Conservation (phyloP, 2,888 invertebrate species). For the Litoditis marina region DNA sequence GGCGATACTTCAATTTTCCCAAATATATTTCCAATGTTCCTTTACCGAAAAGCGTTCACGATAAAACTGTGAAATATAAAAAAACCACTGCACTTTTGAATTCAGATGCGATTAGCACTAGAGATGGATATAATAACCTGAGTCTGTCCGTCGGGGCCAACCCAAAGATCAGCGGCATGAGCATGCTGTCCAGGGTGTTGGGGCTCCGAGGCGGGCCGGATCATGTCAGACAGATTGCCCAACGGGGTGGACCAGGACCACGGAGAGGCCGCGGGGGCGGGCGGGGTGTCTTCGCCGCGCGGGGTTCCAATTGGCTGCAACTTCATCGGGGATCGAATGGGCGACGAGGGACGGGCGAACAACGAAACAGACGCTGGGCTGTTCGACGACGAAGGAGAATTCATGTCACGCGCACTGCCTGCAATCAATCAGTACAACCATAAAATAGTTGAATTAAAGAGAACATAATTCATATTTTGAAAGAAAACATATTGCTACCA, state of each 20-base stretch:
- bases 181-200: not conserved
- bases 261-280: not conserved
- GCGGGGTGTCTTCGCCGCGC: not conserved
- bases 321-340: too few species aligned
- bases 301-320: too few species aligned
- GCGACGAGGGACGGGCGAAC: not conserved
- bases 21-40: too few species aligned
- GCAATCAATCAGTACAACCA: too few species aligned
- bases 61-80: not conserved
- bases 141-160: not conserved
- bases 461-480: too few species aligned
- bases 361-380: not conserved
- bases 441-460: too few species aligned
- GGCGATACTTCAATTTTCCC: too few species aligned
- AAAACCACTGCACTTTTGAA: not conserved
- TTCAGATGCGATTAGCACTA: too few species aligned
- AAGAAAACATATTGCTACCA: too few species aligned
- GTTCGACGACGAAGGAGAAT: not conserved
- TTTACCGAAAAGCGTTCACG: not conserved
- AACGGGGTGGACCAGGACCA: slow-evolving; percentile 1
- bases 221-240: not conserved
- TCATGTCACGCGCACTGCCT: too few species aligned
- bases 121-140: too few species aligned
- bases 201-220: not conserved
- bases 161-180: not conserved